These are phyloP conservation scores for Alviniconcha marisindica DNA, from an alignment of 1,140 invertebrate genomes.

Conservation along the genomic window DNA sequence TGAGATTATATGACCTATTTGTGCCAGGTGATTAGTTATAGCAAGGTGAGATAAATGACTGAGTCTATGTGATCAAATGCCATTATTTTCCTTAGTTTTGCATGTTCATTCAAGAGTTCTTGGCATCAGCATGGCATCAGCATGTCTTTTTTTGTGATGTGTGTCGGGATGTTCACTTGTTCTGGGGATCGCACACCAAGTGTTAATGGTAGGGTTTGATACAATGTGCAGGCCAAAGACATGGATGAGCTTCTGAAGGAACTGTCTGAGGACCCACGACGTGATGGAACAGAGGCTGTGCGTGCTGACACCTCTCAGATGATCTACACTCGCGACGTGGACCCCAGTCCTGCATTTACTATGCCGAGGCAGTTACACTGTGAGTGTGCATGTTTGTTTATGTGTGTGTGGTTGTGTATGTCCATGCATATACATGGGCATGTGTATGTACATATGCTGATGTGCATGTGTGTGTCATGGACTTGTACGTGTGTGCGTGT, in stretches of 20 bases:
- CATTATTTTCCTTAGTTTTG: no score
- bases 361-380: slow-evolving; percentile 4
- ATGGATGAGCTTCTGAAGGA: slow-evolving; percentile 64
- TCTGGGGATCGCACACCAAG: no score
- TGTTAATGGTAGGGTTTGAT: no score
- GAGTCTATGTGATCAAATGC: no score
- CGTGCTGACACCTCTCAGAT: slow-evolving; percentile 46
- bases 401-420: slow-evolving; percentile 20
- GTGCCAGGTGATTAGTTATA: no score
- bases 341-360: not conserved
- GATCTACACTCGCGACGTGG: slow-evolving; percentile 29
- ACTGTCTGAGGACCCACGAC: slow-evolving; percentile 63
- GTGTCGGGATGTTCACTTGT: no score
- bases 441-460: not conserved
- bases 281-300: slow-evolving; percentile 60
- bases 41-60: no score
- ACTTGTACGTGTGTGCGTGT: slow-evolving; percentile 5
- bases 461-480: not conserved
- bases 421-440: not conserved
- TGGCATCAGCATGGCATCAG: no score
- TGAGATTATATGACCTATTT: no score
- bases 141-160: no score
- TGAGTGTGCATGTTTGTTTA: slow-evolving; percentile 8
- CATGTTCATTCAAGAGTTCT: no score
- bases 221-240: slow-evolving; percentile 63